phyloP scores from a whole-genome alignment of 2,113 vertebrate species.

The Tapirus terrestris region DNA sequence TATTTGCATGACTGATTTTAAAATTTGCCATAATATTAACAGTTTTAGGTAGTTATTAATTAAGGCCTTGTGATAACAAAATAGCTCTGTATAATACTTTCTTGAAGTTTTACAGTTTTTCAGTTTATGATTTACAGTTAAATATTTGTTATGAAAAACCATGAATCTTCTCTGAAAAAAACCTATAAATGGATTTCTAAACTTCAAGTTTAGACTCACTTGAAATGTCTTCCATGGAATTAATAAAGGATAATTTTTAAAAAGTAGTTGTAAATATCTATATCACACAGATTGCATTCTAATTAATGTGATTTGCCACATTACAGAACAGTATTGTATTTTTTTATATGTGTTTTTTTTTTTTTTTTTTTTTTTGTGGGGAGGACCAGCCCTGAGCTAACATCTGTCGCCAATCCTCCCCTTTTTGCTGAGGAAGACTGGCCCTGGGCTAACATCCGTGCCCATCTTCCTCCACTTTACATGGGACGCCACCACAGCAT shows the following conservation, averaged over 20 bases:
- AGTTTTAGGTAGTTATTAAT: not conserved
- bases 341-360: too few relatives aligned
- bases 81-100: not conserved
- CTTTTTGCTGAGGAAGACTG: too few relatives aligned
- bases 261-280: not conserved
- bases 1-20: not conserved
- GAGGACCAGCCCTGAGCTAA: too few relatives aligned
- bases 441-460: too few relatives aligned
- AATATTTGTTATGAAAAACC: not conserved
- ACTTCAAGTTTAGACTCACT: conserved; percentile 32
- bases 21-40: not conserved
- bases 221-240: conserved; percentile 15
- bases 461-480: too few relatives aligned
- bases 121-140: not conserved
- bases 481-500: too few relatives aligned
- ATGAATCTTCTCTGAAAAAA: not conserved
- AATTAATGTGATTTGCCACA: not conserved
- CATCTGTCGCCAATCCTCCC: too few relatives aligned
- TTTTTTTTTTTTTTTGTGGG: too few relatives aligned
- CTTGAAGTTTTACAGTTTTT: not conserved
- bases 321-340: not conserved
- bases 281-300: not conserved
- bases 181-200: not conserved
- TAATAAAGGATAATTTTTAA: conserved; percentile 38
- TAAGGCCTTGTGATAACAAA: not conserved